A percentile compares a stretch with the other conserved stretches of the same genome.
phyloP scores from a whole-genome alignment of 2,797 vertebrate species.

The Amazona finschi region DNA sequence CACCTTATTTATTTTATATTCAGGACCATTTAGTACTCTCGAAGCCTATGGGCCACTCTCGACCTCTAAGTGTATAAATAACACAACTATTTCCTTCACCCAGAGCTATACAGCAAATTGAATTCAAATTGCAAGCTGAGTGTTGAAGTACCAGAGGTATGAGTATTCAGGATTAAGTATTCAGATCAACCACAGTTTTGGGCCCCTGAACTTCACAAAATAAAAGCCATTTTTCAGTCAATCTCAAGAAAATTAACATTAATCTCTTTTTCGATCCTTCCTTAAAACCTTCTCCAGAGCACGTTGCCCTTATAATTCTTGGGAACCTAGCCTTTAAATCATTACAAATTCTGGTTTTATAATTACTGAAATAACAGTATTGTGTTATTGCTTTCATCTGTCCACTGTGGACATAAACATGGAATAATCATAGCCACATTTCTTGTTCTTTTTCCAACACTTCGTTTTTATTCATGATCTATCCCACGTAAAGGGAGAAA shows the following conservation, averaged over 20 bases:
- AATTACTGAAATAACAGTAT: slow-evolving; percentile 58
- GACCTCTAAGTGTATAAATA: not conserved
- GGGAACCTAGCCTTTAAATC: slow-evolving; percentile 19
- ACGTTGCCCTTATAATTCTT: not conserved
- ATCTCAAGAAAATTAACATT: not conserved
- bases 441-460: slow-evolving; percentile 49
- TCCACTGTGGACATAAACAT: slow-evolving; percentile 32
- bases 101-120: not conserved
- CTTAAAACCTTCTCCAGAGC: not conserved
- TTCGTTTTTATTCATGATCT: slow-evolving; percentile 49
- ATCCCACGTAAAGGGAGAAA: slow-evolving; percentile 11
- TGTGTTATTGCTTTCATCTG: slow-evolving; percentile 61
- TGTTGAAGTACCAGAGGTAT: not conserved
- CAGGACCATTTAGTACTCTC: not conserved
- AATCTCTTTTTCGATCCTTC: not conserved
- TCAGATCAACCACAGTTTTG: not conserved
- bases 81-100: not conserved
- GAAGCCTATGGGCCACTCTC: not conserved
- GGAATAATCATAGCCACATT: slow-evolving; percentile 52
- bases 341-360: slow-evolving; percentile 38
- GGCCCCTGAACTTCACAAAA: not conserved
- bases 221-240: not conserved
- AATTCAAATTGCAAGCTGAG: not conserved
- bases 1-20: not conserved
- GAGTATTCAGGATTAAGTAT: not conserved